These are phyloP conservation scores for Aix galericulata DNA, from an alignment of 2,113 vertebrate species.

Conservation along the genomic window DNA sequence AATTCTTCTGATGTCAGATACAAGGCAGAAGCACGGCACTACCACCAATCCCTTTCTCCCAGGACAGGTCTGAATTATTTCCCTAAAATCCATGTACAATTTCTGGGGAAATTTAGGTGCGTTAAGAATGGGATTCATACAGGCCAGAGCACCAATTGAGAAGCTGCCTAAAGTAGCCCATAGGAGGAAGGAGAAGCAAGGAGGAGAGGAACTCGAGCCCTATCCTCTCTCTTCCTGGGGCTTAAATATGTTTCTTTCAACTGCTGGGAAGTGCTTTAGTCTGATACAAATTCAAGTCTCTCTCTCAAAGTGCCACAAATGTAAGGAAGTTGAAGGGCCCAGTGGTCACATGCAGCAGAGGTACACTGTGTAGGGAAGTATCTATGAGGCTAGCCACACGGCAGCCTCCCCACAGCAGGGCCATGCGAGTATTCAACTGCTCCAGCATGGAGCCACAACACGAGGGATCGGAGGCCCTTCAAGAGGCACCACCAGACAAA, in stretches of 20 bases:
- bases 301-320: neutral
- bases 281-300: neutral
- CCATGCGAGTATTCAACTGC: neutral
- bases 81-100: neutral
- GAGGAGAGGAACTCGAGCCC: neutral
- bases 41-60: neutral
- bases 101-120: neutral
- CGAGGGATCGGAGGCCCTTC: neutral
- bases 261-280: neutral
- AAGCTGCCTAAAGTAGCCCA: neutral
- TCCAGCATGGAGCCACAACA: neutral
- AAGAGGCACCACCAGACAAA: neutral
- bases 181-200: neutral
- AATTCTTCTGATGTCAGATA: neutral
- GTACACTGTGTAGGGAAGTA: fast-evolving
- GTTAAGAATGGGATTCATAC: neutral
- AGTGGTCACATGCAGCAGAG: neutral
- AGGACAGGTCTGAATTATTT: neutral
- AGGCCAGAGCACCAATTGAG: neutral
- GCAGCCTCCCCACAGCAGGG: too few species aligned
- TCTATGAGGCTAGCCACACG: neutral
- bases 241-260: neutral
- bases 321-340: neutral
- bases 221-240: neutral
- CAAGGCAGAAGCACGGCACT: neutral